These are phyloP conservation scores for Cephus pygmeus DNA, from an alignment of 2,888 invertebrate species.

Conservation along the genomic window DNA sequence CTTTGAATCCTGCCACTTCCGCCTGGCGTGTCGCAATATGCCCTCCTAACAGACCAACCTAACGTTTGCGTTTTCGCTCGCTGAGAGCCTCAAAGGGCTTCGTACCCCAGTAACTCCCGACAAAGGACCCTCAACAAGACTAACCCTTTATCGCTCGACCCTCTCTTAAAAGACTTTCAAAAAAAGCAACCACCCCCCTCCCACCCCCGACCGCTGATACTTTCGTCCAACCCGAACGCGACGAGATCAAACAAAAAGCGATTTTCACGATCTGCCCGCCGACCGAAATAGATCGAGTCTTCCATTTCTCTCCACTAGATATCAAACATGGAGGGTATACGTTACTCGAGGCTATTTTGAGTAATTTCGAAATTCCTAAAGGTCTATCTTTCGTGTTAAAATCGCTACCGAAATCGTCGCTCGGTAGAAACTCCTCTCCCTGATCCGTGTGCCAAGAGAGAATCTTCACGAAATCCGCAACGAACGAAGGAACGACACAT, in stretches of 20 bases:
- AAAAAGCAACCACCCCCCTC: conserved; percentile 1
- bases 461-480: conserved; percentile 90
- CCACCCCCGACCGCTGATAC: not conserved
- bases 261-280: conserved; percentile 11
- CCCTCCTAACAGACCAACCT: too few relatives aligned
- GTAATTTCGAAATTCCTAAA: not conserved
- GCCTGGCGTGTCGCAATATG: too few relatives aligned
- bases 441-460: conserved; percentile 88
- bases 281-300: conserved; percentile 11
- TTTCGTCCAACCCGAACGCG: not conserved
- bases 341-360: not conserved
- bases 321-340: not conserved
- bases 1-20: too few relatives aligned
- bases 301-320: not conserved
- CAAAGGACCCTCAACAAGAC: conserved; percentile 18
- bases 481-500: conserved; percentile 92
- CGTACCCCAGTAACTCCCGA: conserved; percentile 13
- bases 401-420: conserved; percentile 71
- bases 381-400: not conserved
- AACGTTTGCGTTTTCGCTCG: too few relatives aligned
- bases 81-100: conserved; percentile 14
- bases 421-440: conserved; percentile 77
- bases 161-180: conserved; percentile 10
- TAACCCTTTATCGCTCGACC: conserved; percentile 14
- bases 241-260: not conserved